phyloP scores from a whole-genome alignment of 2,888 invertebrate genomes.

The Drosophila prolongata region DNA sequence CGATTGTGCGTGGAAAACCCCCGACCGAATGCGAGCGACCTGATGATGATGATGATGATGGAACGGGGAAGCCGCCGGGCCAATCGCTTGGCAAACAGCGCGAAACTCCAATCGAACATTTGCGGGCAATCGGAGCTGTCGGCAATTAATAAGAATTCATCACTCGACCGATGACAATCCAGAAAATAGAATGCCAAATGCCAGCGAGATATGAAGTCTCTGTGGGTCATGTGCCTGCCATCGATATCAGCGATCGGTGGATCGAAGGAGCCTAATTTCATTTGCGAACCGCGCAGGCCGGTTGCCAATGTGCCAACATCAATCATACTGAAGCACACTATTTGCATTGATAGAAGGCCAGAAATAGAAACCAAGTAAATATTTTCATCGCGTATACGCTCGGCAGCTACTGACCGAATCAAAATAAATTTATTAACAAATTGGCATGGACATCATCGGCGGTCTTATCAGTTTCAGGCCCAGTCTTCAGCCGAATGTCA shows the following conservation, averaged over 20 bases:
- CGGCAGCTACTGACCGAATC: constrained; percentile 16
- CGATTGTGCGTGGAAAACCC: constrained; percentile 26
- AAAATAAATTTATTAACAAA: constrained; percentile 59
- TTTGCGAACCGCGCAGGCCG: constrained; percentile 15
- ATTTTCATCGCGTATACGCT: constrained; percentile 29
- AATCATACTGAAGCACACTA: constrained; percentile 50
- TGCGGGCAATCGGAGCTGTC: constrained; percentile 17
- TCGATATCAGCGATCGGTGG: constrained; percentile 27
- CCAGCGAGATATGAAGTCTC: constrained; percentile 38
- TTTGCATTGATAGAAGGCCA: constrained; percentile 49
- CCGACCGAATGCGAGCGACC: constrained; percentile 1
- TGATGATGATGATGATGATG: constrained; percentile 43
- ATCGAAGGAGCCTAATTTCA: constrained; percentile 17
- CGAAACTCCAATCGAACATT: constrained; percentile 23
- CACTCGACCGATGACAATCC: constrained; percentile 55
- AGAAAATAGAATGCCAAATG: constrained; percentile 49
- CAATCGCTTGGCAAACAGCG: constrained; percentile 25
- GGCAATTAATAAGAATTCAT: constrained; percentile 68
- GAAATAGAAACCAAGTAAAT: constrained; percentile 8
- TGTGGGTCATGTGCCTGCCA: constrained; percentile 64
- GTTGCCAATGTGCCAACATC: constrained; percentile 47
- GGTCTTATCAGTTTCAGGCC: constrained; percentile 52
- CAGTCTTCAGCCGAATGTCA: constrained; percentile 38
- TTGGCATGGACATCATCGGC: constrained; percentile 57
- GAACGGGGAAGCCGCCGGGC: constrained; percentile 36